phyloP scores from a whole-genome alignment of 1,140 invertebrate genomes.

The Trachymyrmex cornetzi region DNA sequence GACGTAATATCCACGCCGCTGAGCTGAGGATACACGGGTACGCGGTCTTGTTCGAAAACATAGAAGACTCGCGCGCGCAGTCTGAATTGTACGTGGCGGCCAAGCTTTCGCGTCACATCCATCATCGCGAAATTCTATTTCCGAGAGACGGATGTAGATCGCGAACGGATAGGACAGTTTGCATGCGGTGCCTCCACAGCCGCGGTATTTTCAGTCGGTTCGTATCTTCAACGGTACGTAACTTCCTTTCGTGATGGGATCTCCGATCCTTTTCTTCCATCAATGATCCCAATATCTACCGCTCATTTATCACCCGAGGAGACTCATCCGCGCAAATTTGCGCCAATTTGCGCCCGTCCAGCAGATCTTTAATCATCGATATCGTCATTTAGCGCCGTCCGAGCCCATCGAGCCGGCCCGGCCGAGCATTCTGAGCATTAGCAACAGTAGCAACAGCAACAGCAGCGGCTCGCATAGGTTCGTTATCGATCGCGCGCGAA shows the following conservation, averaged over 20 bases:
- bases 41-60: neutral
- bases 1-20: neutral
- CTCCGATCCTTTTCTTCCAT: neutral
- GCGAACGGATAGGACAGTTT: neutral
- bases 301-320: too few species aligned
- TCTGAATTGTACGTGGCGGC: neutral
- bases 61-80: neutral
- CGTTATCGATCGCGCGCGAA: slow-evolving; percentile 46
- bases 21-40: neutral
- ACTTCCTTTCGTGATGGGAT: neutral
- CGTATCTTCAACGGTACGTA: slow-evolving; percentile 5
- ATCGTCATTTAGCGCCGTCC: slow-evolving; percentile 18
- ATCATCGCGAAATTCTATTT: slow-evolving; percentile 13
- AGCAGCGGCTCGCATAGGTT: neutral
- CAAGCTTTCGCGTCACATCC: neutral
- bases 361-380: too few species aligned
- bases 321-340: too few species aligned
- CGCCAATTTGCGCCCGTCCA: too few species aligned
- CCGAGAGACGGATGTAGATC: slow-evolving; percentile 2
- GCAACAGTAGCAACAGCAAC: neutral
- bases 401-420: neutral
- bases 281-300: neutral
- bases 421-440: neutral
- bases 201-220: slow-evolving; percentile 11
- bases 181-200: neutral